A percentile compares a stretch with the other conserved stretches of the same genome.
phyloP scores from a whole-genome alignment of 2,113 vertebrate species.

The Nerophis ophidion region DNA sequence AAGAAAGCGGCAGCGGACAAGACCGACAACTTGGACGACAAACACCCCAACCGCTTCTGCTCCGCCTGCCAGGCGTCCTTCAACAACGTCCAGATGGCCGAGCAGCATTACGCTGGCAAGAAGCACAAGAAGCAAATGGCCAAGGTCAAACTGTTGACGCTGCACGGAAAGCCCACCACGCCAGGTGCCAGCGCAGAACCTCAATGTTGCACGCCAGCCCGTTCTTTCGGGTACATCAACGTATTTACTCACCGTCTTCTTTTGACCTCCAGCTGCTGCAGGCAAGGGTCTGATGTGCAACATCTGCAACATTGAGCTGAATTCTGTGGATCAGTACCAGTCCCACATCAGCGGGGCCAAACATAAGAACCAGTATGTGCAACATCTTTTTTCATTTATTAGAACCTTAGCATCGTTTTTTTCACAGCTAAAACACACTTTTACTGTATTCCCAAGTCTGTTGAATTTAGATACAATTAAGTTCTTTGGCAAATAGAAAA shows the following conservation, averaged over 20 bases:
- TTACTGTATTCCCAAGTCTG: background rate
- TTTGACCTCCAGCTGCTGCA: conserved; percentile 63
- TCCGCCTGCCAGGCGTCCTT: conserved; percentile 92
- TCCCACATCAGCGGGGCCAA: conserved; percentile 95
- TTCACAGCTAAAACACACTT: background rate
- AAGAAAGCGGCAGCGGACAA: conserved; percentile 24
- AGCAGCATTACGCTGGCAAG: conserved; percentile 94
- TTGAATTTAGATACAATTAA: too few relatives aligned
- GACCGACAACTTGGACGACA: background rate
- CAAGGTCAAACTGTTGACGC: conserved; percentile 91
- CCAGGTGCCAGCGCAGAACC: conserved; percentile 52
- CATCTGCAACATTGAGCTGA: conserved; percentile 89
- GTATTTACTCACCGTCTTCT: too few relatives aligned
- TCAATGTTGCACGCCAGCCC: too few relatives aligned
- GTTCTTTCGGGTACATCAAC: too few relatives aligned
- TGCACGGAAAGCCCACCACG: conserved; percentile 77
- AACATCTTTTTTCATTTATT: background rate
- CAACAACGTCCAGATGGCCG: conserved; percentile 93
- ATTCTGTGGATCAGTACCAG: conserved; percentile 97
- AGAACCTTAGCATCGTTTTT: background rate
- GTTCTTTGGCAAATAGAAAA: too few relatives aligned
- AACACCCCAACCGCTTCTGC: conserved; percentile 88
- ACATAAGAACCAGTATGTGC: conserved; percentile 93
- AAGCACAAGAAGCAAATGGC: conserved; percentile 94
- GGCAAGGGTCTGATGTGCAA: conserved; percentile 89